phyloP scores from a whole-genome alignment of 1,140 invertebrate species.

The Leptestheria dahalacensis region DNA sequence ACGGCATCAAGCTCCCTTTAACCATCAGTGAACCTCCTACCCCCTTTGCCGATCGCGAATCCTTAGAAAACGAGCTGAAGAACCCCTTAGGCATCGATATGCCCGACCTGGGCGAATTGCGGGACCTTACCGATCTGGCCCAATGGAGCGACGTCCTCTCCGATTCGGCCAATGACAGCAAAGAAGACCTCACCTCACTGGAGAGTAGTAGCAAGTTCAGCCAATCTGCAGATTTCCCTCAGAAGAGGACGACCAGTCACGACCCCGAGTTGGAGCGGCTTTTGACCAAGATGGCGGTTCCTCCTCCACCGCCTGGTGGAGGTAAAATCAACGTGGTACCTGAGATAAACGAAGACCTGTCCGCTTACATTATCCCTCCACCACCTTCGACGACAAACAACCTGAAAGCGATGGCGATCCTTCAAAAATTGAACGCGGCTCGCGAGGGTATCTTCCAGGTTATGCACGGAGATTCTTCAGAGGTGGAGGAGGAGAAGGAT shows the following conservation, averaged over 20 bases:
- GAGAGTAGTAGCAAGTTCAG: too few species aligned
- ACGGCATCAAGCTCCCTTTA: slow-evolving; percentile 38
- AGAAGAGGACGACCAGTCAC: slow-evolving; percentile 1
- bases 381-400: slow-evolving; percentile 40
- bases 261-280: slow-evolving; percentile 52
- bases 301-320: slow-evolving; percentile 37
- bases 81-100: neutral
- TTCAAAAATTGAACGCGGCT: slow-evolving; percentile 17
- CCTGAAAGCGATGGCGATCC: slow-evolving; percentile 19
- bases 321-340: slow-evolving; percentile 30
- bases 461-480: slow-evolving; percentile 5
- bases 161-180: neutral
- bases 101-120: slow-evolving; percentile 13
- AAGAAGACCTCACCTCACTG: neutral
- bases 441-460: slow-evolving; percentile 18
- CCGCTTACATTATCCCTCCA: slow-evolving; percentile 63
- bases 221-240: too few species aligned
- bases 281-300: slow-evolving; percentile 62
- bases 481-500: slow-evolving; percentile 5
- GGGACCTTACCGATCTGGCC: slow-evolving; percentile 6
- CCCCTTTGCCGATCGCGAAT: slow-evolving; percentile 45
- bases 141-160: slow-evolving; percentile 12
- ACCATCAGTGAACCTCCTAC: slow-evolving; percentile 49
- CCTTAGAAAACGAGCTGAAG: slow-evolving; percentile 25
- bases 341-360: slow-evolving; percentile 42